Evolutionary conservation across 2,113 vertebrate genomes (phyloP).

Genomic region (Urocolius indicus): DNA sequence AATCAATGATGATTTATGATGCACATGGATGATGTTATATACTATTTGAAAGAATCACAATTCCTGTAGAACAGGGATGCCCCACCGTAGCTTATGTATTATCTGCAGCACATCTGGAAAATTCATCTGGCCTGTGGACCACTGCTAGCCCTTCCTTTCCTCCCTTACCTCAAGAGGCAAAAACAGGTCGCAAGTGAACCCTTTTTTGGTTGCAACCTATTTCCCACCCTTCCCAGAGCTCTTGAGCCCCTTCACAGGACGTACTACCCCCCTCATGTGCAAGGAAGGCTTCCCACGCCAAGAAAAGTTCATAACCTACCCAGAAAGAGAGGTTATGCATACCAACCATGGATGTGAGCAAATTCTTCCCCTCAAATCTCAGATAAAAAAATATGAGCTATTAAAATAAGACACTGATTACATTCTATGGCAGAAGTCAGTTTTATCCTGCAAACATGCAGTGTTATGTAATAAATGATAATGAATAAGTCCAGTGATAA

Average conservation of each 20-base stretch:
- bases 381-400: background rate
- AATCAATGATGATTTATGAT: background rate
- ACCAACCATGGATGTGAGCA: background rate
- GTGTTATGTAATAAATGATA: background rate
- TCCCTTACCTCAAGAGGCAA: background rate
- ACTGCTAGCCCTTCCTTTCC: background rate
- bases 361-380: background rate
- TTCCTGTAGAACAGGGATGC: background rate
- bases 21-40: background rate
- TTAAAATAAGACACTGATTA: background rate
- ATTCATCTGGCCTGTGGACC: background rate
- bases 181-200: background rate
- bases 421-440: background rate
- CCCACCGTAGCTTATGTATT: background rate
- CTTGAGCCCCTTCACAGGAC: background rate
- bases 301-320: background rate
- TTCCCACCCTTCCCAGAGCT: background rate
- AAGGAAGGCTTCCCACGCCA: background rate
- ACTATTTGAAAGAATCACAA: background rate
- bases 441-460: background rate
- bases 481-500: background rate
- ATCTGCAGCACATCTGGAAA: background rate
- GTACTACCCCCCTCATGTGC: fast-evolving
- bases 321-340: background rate
- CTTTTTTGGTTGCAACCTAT: background rate